Conservation (phyloP, 1,140 invertebrate genomes). For the Cydia strobilella region DNA sequence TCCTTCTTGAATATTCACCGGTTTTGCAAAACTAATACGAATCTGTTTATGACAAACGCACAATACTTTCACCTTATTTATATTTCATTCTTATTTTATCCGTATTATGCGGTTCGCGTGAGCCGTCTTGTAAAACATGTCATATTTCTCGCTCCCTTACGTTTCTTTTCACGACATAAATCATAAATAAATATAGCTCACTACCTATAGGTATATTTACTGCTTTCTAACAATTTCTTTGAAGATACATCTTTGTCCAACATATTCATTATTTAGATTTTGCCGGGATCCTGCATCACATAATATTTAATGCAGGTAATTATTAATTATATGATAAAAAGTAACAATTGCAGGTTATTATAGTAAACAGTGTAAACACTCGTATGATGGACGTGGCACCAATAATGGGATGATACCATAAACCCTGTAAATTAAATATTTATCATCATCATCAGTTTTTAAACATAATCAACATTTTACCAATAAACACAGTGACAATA, state of each 20-base stretch:
- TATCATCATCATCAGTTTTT: too few relatives aligned
- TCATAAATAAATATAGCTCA: conserved; percentile 24
- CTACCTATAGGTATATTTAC: not conserved
- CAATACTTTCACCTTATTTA: not conserved
- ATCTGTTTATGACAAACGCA: conserved; percentile 25
- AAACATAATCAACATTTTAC: too few relatives aligned
- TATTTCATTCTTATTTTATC: conserved; percentile 11
- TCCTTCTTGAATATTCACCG: not conserved
- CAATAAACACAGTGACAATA: too few relatives aligned
- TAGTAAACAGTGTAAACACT: too few relatives aligned
- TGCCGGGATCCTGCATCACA: too few relatives aligned
- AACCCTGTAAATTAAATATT: too few relatives aligned
- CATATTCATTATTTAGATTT: not conserved
- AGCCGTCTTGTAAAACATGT: conserved; percentile 24
- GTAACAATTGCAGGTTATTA: too few relatives aligned
- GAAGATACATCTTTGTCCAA: not conserved
- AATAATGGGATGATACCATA: too few relatives aligned
- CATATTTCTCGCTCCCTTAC: conserved; percentile 20
- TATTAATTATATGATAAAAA: too few relatives aligned
- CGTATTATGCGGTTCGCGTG: not conserved
- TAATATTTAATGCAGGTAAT: too few relatives aligned
- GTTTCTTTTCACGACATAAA: conserved; percentile 29
- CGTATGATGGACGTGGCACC: too few relatives aligned
- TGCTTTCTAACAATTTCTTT: not conserved
- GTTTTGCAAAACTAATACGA: conserved; percentile 1